Percentiles rank a stretch among this genome's conserved stretches.
phyloP scores from a whole-genome alignment of 2,113 vertebrate species.

The Anthoscopus minutus region DNA sequence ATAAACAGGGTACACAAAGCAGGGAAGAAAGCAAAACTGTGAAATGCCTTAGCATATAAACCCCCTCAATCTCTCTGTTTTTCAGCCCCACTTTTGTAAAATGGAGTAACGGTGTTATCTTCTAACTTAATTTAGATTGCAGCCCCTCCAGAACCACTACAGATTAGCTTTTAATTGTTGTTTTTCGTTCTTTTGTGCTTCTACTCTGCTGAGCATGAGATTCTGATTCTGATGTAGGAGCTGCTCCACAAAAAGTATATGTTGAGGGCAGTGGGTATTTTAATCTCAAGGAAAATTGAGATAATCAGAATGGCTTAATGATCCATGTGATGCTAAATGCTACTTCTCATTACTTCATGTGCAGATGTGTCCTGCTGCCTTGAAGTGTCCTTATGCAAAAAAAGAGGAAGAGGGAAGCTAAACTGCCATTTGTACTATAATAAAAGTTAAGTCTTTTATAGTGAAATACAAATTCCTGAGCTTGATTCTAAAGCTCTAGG shows the following conservation, averaged over 20 bases:
- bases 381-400: not conserved
- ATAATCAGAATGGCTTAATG: not conserved
- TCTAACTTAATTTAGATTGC: not conserved
- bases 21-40: slow-evolving; percentile 7
- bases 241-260: not conserved
- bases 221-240: not conserved
- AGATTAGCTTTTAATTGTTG: not conserved
- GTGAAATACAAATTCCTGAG: not conserved
- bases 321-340: not conserved
- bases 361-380: not conserved
- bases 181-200: not conserved
- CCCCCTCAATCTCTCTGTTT: not conserved
- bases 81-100: not conserved
- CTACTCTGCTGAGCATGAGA: not conserved
- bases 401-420: not conserved
- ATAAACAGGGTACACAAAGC: not conserved
- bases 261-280: not conserved
- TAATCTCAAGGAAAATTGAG: not conserved
- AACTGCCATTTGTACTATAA: not conserved
- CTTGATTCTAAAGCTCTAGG: not conserved
- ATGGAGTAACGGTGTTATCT: not conserved
- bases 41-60: not conserved
- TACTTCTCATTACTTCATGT: not conserved
- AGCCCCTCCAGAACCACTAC: not conserved
- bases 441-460: not conserved